A percentile compares a stretch with the other conserved stretches of the same genome.
Conservation (phyloP, 2,888 invertebrate species). For the Belgica antarctica region DNA sequence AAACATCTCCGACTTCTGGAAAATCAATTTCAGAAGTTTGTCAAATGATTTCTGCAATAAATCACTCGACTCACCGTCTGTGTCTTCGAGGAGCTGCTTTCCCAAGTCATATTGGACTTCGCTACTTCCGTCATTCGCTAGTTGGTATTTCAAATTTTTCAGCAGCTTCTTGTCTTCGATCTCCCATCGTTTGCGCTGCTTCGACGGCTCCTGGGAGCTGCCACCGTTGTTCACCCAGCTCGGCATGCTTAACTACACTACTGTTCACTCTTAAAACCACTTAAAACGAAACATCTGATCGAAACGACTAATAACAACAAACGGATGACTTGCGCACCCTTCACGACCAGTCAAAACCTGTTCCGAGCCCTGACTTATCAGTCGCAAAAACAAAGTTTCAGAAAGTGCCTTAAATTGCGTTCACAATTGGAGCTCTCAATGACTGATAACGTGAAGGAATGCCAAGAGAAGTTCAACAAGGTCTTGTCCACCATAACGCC, state of each 20-base stretch:
- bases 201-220: neutral
- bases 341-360: neutral
- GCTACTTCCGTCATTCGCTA: constrained; percentile 85
- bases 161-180: constrained; percentile 32
- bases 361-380: neutral
- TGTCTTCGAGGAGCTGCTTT: constrained; percentile 75
- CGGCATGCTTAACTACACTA: constrained; percentile 23
- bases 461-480: constrained; percentile 45
- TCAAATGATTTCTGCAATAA: constrained; percentile 57
- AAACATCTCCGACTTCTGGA: constrained; percentile 49
- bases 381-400: neutral
- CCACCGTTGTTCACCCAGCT: constrained; percentile 34
- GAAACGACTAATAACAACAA: neutral
- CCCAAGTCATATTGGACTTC: constrained; percentile 86
- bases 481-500: constrained; percentile 50
- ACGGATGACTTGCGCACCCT: neutral
- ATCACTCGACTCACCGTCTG: constrained; percentile 62
- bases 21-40: neutral
- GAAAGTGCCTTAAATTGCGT: neutral
- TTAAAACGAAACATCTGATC: neutral
- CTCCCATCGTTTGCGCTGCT: constrained; percentile 39
- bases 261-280: neutral
- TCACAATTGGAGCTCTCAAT: neutral
- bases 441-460: constrained; percentile 33
- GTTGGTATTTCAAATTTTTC: constrained; percentile 57